These are phyloP conservation scores for Cephus rjabovi DNA, from an alignment of 2,888 invertebrate species.

Conservation along the genomic window DNA sequence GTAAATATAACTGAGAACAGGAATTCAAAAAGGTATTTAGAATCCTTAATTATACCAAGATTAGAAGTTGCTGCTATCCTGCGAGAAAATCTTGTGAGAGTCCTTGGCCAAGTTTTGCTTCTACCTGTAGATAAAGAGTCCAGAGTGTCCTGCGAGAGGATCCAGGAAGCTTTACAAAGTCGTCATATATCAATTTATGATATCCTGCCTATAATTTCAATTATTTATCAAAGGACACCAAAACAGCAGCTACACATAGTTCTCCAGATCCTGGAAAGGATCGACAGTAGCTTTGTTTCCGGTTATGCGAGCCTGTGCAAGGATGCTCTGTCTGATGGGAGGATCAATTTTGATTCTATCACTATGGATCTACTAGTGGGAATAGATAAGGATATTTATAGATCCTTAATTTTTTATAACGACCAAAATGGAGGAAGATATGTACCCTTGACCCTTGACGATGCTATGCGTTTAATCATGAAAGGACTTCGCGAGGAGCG, in stretches of 20 bases:
- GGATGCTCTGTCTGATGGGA: background rate
- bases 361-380: background rate
- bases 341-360: background rate
- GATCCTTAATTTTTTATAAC: too few relatives aligned
- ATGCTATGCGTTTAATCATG: conserved; percentile 2
- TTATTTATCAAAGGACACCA: conserved; percentile 9
- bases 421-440: too few relatives aligned
- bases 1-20: too few relatives aligned
- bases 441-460: too few relatives aligned
- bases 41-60: background rate
- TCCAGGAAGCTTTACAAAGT: conserved; percentile 17
- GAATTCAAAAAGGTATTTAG: too few relatives aligned
- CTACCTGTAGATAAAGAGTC: conserved; percentile 15
- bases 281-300: conserved; percentile 16
- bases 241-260: conserved; percentile 17
- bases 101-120: conserved; percentile 20
- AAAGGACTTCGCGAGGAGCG: conserved; percentile 6
- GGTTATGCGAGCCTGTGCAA: conserved; percentile 21
- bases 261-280: conserved; percentile 21
- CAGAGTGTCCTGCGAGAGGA: conserved; percentile 18
- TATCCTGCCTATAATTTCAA: conserved; percentile 15
- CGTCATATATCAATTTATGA: conserved; percentile 22
- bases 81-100: conserved; percentile 20
- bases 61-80: conserved; percentile 19
- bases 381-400: background rate